A percentile compares a stretch with the other conserved stretches of the same genome.
These are phyloP conservation scores for Cyanoliseus patagonus DNA, from an alignment of 2,113 vertebrate species.

Conservation along the genomic window DNA sequence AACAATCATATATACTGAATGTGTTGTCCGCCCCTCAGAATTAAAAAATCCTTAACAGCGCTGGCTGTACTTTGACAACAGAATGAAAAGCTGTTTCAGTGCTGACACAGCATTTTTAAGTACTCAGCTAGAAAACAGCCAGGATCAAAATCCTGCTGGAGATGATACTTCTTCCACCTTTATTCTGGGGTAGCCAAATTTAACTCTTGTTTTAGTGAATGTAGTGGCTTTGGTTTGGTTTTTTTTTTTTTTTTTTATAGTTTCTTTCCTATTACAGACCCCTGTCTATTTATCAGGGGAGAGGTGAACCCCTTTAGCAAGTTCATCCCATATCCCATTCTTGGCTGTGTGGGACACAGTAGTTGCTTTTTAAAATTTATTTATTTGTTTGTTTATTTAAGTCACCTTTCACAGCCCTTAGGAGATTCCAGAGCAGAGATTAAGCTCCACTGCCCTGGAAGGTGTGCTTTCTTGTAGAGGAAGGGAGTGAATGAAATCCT, in stretches of 20 bases:
- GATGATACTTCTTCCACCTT: not conserved
- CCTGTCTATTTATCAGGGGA: not conserved
- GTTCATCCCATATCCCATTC: rapidly evolving
- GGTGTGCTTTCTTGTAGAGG: not conserved
- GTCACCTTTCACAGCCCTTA: not conserved
- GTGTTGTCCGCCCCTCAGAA: not conserved
- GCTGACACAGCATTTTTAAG: not conserved
- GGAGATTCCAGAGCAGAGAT: not conserved
- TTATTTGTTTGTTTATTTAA: not conserved
- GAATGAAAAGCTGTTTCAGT: not conserved
- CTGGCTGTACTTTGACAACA: not conserved
- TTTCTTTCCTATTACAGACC: not conserved
- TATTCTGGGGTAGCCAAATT: not conserved
- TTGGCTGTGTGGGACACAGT: rapidly evolving
- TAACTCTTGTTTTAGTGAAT: not conserved
- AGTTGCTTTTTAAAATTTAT: rapidly evolving
- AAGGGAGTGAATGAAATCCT: not conserved
- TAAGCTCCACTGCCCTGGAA: not conserved
- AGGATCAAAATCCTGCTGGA: not conserved
- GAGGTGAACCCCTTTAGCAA: not conserved
- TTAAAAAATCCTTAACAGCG: not conserved
- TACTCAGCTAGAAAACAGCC: not conserved
- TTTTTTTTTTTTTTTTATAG: too few species aligned
- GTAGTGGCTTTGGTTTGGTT: not conserved
- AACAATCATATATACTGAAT: not conserved